phyloP scores from a whole-genome alignment of 2,797 vertebrate species.

The Bucorvus abyssinicus region DNA sequence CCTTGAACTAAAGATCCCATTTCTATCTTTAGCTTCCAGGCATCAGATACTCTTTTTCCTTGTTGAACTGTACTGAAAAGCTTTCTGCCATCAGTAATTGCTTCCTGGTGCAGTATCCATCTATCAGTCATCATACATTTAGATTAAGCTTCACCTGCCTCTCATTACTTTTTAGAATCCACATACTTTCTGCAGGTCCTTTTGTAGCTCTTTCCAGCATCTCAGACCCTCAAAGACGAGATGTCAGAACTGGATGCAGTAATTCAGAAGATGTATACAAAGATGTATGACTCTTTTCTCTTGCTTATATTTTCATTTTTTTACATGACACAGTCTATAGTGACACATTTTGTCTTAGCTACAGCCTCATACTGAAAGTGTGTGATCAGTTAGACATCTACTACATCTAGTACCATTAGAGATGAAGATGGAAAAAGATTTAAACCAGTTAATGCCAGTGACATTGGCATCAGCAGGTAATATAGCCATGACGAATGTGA shows the following conservation, averaged over 20 bases:
- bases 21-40: conserved; percentile 5
- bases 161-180: background rate
- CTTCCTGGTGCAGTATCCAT: background rate
- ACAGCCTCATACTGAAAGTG: background rate
- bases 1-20: background rate
- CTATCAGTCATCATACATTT: background rate
- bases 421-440: background rate
- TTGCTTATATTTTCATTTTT: background rate
- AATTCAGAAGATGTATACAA: background rate
- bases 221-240: background rate
- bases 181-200: background rate
- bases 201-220: background rate
- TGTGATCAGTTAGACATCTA: background rate
- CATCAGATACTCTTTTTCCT: background rate
- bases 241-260: background rate
- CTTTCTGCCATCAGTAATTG: background rate
- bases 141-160: background rate
- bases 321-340: background rate
- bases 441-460: background rate
- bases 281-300: background rate
- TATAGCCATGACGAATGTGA: background rate
- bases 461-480: background rate
- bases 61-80: background rate
- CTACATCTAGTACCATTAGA: background rate
- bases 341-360: background rate